Conservation (phyloP, 2,888 invertebrate genomes). For the Ametastegia equiseti region DNA sequence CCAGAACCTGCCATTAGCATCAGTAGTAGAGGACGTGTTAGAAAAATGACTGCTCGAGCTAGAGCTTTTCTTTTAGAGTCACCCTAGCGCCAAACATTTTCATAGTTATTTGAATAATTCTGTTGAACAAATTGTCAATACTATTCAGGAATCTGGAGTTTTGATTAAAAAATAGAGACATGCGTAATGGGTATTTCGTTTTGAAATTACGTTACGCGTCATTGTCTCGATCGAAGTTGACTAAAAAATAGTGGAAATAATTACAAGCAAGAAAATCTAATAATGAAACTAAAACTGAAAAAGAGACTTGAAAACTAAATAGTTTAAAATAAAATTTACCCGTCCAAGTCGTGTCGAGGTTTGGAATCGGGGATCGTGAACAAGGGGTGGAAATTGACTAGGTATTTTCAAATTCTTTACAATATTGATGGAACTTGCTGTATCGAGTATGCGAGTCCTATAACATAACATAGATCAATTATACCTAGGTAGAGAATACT, state of each 20-base stretch:
- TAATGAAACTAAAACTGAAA: constrained; percentile 6
- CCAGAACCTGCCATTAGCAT: constrained; percentile 78
- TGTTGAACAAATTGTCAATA: constrained; percentile 42
- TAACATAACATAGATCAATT: constrained; percentile 20
- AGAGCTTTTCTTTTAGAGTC: constrained; percentile 80
- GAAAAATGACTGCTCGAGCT: constrained; percentile 89
- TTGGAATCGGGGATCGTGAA: neutral
- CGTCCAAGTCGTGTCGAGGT: constrained; percentile 7
- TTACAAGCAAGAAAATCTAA: neutral
- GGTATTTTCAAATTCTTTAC: neutral
- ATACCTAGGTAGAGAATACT: neutral
- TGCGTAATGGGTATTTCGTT: too few relatives aligned
- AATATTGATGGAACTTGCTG: neutral
- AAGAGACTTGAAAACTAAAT: too few relatives aligned
- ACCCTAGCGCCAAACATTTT: constrained; percentile 67
- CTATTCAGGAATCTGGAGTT: neutral
- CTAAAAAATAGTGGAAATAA: too few relatives aligned
- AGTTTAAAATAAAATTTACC: constrained; percentile 41
- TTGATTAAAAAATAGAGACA: too few relatives aligned
- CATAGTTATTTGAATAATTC: constrained; percentile 55
- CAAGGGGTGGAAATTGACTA: neutral
- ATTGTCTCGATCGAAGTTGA: too few relatives aligned
- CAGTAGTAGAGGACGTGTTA: constrained; percentile 90
- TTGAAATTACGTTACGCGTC: too few relatives aligned
- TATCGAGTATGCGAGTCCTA: neutral